phyloP scores from a whole-genome alignment of 2,888 invertebrate genomes.

The Oscheius myriophilus region DNA sequence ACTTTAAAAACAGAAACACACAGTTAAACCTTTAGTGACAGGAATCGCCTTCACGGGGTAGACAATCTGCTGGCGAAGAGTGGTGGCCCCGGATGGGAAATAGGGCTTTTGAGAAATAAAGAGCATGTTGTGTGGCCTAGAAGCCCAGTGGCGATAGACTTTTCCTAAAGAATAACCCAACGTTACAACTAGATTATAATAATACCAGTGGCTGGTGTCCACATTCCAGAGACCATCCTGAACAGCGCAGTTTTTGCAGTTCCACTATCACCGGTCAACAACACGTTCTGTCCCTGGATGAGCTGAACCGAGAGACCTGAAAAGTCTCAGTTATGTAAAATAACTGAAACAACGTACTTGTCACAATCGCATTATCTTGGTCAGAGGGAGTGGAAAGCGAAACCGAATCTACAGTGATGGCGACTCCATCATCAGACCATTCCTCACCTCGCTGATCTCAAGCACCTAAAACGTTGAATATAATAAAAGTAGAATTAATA shows the following conservation, averaged over 20 bases:
- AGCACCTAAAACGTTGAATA: constrained; percentile 6
- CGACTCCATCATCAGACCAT: constrained; percentile 66
- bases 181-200: not conserved
- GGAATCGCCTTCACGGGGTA: constrained; percentile 66
- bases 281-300: constrained; percentile 75
- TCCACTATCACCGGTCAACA: constrained; percentile 94
- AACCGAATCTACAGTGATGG: constrained; percentile 64
- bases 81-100: constrained; percentile 74
- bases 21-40: constrained; percentile 52
- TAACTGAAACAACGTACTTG: constrained; percentile 40
- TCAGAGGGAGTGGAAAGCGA: constrained; percentile 64
- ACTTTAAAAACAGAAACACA: not conserved
- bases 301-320: constrained; percentile 73
- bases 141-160: constrained; percentile 64
- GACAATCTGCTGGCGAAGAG: constrained; percentile 74
- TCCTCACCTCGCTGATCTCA: constrained; percentile 49
- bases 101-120: constrained; percentile 76
- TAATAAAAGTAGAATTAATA: not conserved
- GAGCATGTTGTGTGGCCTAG: constrained; percentile 69
- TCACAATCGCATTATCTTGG: constrained; percentile 50
- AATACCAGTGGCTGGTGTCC: constrained; percentile 80
- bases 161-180: constrained; percentile 47
- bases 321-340: constrained; percentile 29
- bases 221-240: constrained; percentile 89
- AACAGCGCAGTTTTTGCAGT: constrained; percentile 91